Conservation (phyloP, 2,797 vertebrate genomes). For the Falco naumanni region DNA sequence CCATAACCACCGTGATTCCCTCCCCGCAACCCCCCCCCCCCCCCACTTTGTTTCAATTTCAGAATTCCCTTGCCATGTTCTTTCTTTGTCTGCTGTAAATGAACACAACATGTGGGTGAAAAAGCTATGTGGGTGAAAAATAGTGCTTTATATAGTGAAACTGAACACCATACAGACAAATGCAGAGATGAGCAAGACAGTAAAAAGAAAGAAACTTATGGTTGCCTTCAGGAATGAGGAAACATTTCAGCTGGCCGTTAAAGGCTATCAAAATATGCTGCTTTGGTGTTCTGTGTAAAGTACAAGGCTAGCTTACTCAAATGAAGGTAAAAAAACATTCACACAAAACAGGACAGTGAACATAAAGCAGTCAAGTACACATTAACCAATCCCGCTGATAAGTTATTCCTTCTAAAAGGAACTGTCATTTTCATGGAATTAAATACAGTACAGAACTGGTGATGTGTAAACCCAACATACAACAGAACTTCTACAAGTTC, state of each 20-base stretch:
- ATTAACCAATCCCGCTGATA: neutral
- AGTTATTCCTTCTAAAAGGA: neutral
- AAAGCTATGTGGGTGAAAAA: conserved; percentile 36
- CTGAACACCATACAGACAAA: conserved; percentile 9
- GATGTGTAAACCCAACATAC: neutral
- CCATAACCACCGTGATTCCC: neutral
- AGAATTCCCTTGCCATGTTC: neutral
- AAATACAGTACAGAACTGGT: neutral
- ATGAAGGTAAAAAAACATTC: neutral
- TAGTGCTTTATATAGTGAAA: conserved; percentile 16
- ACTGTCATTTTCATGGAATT: neutral
- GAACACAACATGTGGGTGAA: neutral
- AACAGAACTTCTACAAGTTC: neutral
- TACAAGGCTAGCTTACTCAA: neutral
- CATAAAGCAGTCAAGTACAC: neutral
- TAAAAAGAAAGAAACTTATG: conserved; percentile 12
- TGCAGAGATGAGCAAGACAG: neutral
- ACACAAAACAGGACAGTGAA: neutral
- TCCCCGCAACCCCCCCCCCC: neutral
- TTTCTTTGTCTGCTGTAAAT: conserved; percentile 11
- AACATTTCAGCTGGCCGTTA: neutral
- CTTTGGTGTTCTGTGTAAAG: neutral
- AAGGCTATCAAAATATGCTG: neutral
- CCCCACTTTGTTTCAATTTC: neutral
- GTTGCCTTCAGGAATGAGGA: conserved; percentile 18